Percentiles rank a stretch among this genome's conserved stretches.
These are phyloP conservation scores for Agrenia bidenticulata DNA, from an alignment of 2,888 invertebrate species.

Conservation along the genomic window DNA sequence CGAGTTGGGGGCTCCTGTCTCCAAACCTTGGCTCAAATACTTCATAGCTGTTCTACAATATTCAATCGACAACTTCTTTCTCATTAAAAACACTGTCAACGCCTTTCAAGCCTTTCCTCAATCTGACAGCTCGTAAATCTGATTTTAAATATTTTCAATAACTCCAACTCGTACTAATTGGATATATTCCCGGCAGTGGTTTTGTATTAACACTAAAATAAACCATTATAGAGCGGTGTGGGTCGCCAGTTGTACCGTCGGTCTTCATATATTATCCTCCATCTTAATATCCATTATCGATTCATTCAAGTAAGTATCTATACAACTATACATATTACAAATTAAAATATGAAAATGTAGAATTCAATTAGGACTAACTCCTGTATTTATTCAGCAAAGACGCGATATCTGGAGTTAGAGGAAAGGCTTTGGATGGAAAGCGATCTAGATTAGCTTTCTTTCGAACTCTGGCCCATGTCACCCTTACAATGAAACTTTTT, in stretches of 20 bases:
- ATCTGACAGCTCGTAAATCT: background rate
- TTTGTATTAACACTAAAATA: background rate
- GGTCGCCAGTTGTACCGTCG: constrained; percentile 21
- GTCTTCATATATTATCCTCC: constrained; percentile 21
- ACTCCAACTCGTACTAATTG: background rate
- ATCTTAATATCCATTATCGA: constrained; percentile 25
- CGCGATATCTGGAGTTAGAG: constrained; percentile 19
- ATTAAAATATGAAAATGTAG: background rate
- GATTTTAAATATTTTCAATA: background rate
- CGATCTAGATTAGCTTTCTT: background rate
- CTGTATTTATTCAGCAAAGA: constrained; percentile 24
- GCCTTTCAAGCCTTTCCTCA: background rate
- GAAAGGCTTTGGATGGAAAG: background rate
- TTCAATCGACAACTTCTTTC: constrained; percentile 23
- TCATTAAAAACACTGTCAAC: constrained; percentile 25
- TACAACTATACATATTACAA: background rate
- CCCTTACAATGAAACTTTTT: constrained; percentile 27
- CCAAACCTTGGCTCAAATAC: constrained; percentile 13
- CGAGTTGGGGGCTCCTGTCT: constrained; percentile 24
- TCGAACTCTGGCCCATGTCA: constrained; percentile 21
- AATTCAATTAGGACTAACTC: too few species aligned
- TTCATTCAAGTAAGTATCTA: constrained; percentile 23
- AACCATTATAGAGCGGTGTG: background rate
- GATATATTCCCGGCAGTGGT: background rate
- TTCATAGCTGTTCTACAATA: constrained; percentile 19